phyloP scores from a whole-genome alignment of 2,113 vertebrate species.

The Catharus bicknelli region DNA sequence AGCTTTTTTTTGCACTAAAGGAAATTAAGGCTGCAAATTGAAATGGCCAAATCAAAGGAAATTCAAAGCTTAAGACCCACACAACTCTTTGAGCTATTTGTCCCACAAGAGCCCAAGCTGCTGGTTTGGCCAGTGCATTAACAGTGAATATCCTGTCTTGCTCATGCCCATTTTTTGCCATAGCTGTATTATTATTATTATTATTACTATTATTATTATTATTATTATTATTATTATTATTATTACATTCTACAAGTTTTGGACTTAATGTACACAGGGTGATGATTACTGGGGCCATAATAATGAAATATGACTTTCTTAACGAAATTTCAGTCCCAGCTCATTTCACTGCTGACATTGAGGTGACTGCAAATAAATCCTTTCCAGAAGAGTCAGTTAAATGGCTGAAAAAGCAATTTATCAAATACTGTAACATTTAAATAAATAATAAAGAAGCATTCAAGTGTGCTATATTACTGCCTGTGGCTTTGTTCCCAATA shows the following conservation, averaged over 20 bases:
- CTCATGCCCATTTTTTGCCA: constrained; percentile 36
- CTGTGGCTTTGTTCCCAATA: constrained; percentile 65
- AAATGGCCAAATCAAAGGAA: constrained; percentile 40
- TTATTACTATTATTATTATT: not conserved
- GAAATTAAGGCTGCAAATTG: constrained; percentile 27
- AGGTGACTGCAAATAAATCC: constrained; percentile 68
- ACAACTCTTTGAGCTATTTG: constrained; percentile 1
- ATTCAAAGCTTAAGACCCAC: not conserved
- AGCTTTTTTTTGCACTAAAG: constrained; percentile 14
- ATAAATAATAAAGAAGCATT: constrained; percentile 49
- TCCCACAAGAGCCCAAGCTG: not conserved
- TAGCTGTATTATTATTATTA: constrained; percentile 29
- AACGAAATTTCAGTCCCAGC: constrained; percentile 71
- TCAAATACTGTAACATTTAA: constrained; percentile 44
- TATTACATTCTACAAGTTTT: constrained; percentile 33
- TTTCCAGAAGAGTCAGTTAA: constrained; percentile 67
- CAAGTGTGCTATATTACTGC: constrained; percentile 45
- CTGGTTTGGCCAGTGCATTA: not conserved
- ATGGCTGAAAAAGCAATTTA: constrained; percentile 66
- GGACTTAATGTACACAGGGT: constrained; percentile 14
- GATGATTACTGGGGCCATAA: constrained; percentile 52
- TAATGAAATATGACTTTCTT: constrained; percentile 72
- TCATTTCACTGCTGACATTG: constrained; percentile 60
- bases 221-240: constrained; percentile 23
- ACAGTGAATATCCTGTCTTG: constrained; percentile 40